Conservation (phyloP, 1,140 invertebrate species). For the Drosophila jambulina region DNA sequence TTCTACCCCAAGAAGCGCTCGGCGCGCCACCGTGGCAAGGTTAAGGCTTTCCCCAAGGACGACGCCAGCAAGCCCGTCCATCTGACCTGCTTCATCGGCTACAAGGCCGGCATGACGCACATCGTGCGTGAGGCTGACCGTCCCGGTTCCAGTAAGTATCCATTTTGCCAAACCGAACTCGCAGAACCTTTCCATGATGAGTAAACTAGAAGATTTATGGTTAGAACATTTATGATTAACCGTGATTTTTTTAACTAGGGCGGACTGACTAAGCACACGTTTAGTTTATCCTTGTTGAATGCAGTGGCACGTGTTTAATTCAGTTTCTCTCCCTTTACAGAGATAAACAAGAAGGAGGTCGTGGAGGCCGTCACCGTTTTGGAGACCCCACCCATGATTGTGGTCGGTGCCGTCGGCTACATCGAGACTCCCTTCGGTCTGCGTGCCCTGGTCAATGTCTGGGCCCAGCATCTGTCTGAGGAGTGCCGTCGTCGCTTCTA, state of each 20-base stretch:
- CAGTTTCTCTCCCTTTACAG: constrained; percentile 86
- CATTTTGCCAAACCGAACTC: background rate
- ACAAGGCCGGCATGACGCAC: constrained; percentile 99
- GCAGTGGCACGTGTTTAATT: constrained; percentile 27
- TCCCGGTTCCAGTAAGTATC: constrained; percentile 97
- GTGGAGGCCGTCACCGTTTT: constrained; percentile 99
- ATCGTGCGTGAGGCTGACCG: constrained; percentile 99
- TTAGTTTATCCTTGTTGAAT: background rate
- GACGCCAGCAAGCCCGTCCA: constrained; percentile 98
- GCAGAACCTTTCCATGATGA: constrained; percentile 68
- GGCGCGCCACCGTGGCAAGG: constrained; percentile 97
- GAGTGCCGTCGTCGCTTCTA: constrained; percentile 99
- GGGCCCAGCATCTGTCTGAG: constrained; percentile 99
- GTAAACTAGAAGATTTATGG: constrained; percentile 80
- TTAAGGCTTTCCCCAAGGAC: constrained; percentile 99
- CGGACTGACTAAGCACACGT: constrained; percentile 74
- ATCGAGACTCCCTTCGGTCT: constrained; percentile 99
- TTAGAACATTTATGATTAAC: constrained; percentile 84
- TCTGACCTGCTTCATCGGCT: constrained; percentile 98
- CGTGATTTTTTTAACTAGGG: constrained; percentile 84
- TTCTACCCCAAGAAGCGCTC: constrained; percentile 99
- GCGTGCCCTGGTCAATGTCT: constrained; percentile 97
- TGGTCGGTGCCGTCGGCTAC: constrained; percentile 99
- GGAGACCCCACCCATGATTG: constrained; percentile 99
- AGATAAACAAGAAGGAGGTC: constrained; percentile 99